Evolutionary conservation across 1,140 invertebrate genomes (phyloP), one percentile per base, ranked within the genome.

Genomic region (Pemphigus obesinymphae): DNA sequence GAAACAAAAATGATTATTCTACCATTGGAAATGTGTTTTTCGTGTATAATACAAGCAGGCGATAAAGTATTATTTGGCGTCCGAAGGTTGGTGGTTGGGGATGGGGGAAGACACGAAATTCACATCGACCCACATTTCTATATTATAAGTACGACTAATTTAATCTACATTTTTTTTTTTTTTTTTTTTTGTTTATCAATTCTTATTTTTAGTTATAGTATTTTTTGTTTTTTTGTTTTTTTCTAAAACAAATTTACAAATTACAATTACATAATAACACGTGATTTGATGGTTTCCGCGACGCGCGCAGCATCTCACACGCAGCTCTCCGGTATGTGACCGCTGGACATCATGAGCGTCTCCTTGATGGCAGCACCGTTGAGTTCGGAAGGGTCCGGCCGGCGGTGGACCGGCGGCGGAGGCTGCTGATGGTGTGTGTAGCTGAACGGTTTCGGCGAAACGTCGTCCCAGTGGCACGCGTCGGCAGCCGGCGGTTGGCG

Each of bases 301-400:
- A 11, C n/a, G n/a, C n/a, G n/a, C 20, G 3, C n/a, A n/a, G 23
- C 10, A 10, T n/a, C 23, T 75, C 20, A 76, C 48, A 93, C 92
- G 86, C 92, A 93, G 84, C 91, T 92, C 86, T 93, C 92, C 3
- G 92, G 92, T 84, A 93, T 89, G 85, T 92, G 90, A 85, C 91
- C 91, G 73, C 76, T 80, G 37, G 76, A 80, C 76, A 92, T 91
- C 87, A 93, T 91, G 6, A 93, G 88, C 84, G 92, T 90, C 86
- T 92, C 91, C 85, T 93, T 93, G 86, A 93, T 93, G 83, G 91
- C 92, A 85, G 92, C 89, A 5, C 92, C 92, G 86, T 91, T 91
- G 81, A 91, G 87, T 86, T 86, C 85, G 23, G 26, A 50, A 68
- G 70, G 50, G 58, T 45, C 26, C 45, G 17, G 55, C 45, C 70